These are phyloP conservation scores for Tineola bisselliella DNA, from an alignment of 2,888 invertebrate genomes.

Conservation along the genomic window DNA sequence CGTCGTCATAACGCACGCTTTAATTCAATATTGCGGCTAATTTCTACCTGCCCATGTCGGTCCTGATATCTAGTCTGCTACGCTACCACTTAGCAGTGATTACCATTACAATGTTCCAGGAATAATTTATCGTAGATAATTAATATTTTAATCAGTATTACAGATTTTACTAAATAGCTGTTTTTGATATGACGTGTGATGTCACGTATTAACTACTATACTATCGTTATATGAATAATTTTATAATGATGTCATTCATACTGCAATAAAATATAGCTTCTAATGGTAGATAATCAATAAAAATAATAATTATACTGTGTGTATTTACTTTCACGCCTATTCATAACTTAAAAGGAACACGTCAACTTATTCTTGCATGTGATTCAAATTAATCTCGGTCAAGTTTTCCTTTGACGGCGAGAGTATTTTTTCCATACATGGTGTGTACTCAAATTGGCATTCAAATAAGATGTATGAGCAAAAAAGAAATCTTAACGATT, in stretches of 20 bases:
- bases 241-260: too few relatives aligned
- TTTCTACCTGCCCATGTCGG: constrained; percentile 8
- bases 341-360: constrained; percentile 2
- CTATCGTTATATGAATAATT: too few relatives aligned
- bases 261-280: too few relatives aligned
- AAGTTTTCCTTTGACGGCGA: constrained; percentile 46
- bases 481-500: constrained; percentile 48
- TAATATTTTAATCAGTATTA: not conserved
- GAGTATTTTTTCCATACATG: constrained; percentile 36
- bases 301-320: too few relatives aligned
- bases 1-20: constrained; percentile 19
- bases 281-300: too few relatives aligned
- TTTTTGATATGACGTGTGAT: too few relatives aligned
- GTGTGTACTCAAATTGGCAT: constrained; percentile 40
- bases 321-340: constrained; percentile 2
- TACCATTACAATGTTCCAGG: constrained; percentile 2
- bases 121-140: constrained; percentile 6
- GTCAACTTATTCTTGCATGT: not conserved
- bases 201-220: too few relatives aligned
- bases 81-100: constrained; percentile 9
- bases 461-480: constrained; percentile 44
- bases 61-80: constrained; percentile 8
- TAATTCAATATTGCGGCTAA: constrained; percentile 27
- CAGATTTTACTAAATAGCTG: too few relatives aligned
- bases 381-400: constrained; percentile 23